Percentiles rank a stretch among this genome's conserved stretches.
These are phyloP conservation scores for Pterophyllum scalare DNA, from an alignment of 2,113 vertebrate genomes.

Conservation along the genomic window DNA sequence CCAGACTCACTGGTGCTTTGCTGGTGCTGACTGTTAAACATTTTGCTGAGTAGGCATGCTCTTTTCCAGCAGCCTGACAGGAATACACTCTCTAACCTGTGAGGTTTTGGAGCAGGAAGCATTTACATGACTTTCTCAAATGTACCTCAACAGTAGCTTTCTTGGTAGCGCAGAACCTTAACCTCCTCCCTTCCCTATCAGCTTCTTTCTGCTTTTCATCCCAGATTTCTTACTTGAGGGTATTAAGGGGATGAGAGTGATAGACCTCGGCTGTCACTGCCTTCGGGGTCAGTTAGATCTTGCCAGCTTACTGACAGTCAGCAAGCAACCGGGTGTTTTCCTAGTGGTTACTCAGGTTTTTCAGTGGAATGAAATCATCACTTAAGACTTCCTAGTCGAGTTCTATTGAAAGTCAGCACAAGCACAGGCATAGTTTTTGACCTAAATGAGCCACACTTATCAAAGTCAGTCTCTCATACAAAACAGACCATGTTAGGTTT, in stretches of 20 bases:
- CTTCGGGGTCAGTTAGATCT: background rate
- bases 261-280: background rate
- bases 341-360: background rate
- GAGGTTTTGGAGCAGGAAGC: constrained; percentile 1
- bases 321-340: constrained; percentile 26
- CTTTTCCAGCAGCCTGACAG: background rate
- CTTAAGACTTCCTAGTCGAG: background rate
- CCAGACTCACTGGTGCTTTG: background rate
- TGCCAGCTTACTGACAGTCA: background rate
- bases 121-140: constrained; percentile 28
- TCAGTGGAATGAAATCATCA: background rate
- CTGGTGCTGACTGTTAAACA: background rate
- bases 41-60: constrained; percentile 22
- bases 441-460: background rate
- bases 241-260: background rate
- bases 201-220: background rate
- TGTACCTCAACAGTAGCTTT: background rate
- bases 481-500: background rate
- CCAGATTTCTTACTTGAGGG: background rate
- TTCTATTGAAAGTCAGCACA: background rate
- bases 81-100: background rate
- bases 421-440: background rate
- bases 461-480: background rate
- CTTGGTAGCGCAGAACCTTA: background rate
- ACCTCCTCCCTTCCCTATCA: background rate